These are phyloP conservation scores for Ormyrus rosae DNA, from an alignment of 2,888 invertebrate species.

Conservation along the genomic window DNA sequence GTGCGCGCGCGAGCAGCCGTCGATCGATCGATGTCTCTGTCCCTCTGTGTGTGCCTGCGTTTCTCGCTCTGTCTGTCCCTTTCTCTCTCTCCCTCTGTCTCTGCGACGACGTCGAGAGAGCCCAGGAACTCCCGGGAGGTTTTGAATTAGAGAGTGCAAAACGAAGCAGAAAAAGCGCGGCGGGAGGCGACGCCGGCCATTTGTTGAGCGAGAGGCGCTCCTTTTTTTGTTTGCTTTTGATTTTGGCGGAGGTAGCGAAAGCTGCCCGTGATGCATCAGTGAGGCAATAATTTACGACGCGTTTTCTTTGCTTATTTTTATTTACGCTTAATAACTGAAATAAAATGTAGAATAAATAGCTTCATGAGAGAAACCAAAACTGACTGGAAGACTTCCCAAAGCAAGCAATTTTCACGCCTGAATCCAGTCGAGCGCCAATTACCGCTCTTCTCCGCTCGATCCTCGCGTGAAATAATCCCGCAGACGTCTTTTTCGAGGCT, in stretches of 20 bases:
- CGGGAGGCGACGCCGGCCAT: not conserved
- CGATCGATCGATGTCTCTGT: conserved; percentile 36
- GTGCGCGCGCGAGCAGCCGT: conserved; percentile 7
- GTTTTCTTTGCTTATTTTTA: too few relatives aligned
- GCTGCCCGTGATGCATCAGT: not conserved
- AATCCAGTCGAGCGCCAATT: too few relatives aligned
- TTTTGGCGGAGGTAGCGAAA: not conserved
- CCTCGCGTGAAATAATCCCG: too few relatives aligned
- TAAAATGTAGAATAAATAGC: too few relatives aligned
- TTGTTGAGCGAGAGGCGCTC: too few relatives aligned
- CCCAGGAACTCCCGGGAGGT: conserved; percentile 35
- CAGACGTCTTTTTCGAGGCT: not conserved
- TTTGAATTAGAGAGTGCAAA: conserved; percentile 39
- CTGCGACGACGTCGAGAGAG: not conserved
- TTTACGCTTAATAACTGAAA: too few relatives aligned
- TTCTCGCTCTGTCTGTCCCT: conserved; percentile 30
- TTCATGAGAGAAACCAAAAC: too few relatives aligned
- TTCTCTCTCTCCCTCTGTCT: not conserved
- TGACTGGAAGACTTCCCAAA: too few relatives aligned
- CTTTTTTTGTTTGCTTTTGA: too few relatives aligned
- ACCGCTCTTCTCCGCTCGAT: too few relatives aligned
- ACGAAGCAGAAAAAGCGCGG: not conserved
- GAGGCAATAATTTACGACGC: too few relatives aligned
- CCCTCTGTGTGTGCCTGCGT: not conserved
- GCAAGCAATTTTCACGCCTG: too few relatives aligned